Base-by-base conservation (phyloP, 2,113 vertebrate species). In the Eidolon helvum region DNA sequence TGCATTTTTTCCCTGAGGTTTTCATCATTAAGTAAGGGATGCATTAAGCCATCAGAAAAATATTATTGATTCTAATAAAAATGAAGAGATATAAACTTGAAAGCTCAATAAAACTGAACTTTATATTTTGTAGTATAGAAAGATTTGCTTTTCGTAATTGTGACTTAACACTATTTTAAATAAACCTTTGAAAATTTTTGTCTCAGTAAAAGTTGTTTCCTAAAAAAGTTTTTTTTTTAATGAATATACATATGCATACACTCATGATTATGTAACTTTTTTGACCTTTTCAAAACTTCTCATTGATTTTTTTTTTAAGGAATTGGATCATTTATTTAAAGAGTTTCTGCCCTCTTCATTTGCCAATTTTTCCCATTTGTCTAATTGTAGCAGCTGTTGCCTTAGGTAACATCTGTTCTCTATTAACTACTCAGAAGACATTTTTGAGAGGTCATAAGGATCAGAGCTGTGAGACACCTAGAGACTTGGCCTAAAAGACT, bases 301-400 rank as follows among this genome's bases (percentile, higher is more conserved):
- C 35, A 48, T 61, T 94, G 48, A 72, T 30, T 45, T 95, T 89
- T 93, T n/a, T n/a, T 92, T 94, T 93, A 94, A 77, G 48, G 7
- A 69, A 94, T 30, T 68, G 40, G 43, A 65, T 84, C 35, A 11
- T 89, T 88, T 96, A 35, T 93, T 96, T 90, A 84, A 94, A 96
- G 91, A 66, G 40, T 84, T 91, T 93, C 77, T 92, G 48, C 43
- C 26, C 43, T 95, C 79, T 84, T 92, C 79, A 85, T 96, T 90
- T 97, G 74, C 84, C 92, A 94, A 22, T 92, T 93, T 97, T 90
- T 21, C 80, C 80, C 87, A 94, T 97, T 97, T 97, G 95, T 96
- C 66, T 98, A 96, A 96, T 95, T 95, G 79, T 95, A 97, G 87
- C 97, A 97, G 90, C 97, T 97, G 97, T 19, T 97, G 59, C 87